Conservation (phyloP, 2,888 invertebrate genomes). For the Amblyjoppa fuscipennis region DNA sequence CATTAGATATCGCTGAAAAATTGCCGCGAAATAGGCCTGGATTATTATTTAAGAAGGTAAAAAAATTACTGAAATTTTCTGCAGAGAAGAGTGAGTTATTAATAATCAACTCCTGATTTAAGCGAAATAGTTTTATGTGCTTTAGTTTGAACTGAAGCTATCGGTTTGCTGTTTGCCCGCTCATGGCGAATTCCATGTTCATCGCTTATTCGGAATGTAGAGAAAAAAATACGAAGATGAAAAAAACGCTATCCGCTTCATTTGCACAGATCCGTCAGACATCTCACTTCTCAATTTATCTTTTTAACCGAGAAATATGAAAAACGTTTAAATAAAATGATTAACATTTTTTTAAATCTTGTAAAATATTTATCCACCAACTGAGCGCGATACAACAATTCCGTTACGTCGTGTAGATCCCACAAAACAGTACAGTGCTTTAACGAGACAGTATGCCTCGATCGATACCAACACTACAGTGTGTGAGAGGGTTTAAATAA, state of each 20-base stretch:
- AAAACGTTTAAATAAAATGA: not conserved
- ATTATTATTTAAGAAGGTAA: not conserved
- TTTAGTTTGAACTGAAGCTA: not conserved
- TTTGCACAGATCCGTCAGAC: not conserved
- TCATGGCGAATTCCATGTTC: not conserved
- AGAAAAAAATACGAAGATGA: not conserved
- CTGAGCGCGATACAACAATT: not conserved
- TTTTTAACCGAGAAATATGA: not conserved
- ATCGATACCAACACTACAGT: not conserved
- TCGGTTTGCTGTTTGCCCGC: not conserved
- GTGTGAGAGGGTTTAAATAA: not conserved
- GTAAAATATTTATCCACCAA: not conserved
- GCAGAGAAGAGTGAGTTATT: not conserved
- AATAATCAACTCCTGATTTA: not conserved
- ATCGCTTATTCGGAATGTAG: not conserved
- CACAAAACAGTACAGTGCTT: too few species aligned
- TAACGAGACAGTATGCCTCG: too few species aligned
- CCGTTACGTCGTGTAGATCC: too few species aligned
- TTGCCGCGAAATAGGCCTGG: conserved; percentile 44
- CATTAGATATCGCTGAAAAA: conserved; percentile 52
- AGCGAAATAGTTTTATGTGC: not conserved
- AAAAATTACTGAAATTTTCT: not conserved
- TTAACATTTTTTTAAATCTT: not conserved
- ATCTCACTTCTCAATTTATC: not conserved
- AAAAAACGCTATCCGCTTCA: not conserved